A percentile compares a stretch with the other conserved stretches of the same genome.
These are phyloP conservation scores for Chloroceryle inda DNA, from an alignment of 2,797 vertebrate genomes.

Conservation along the genomic window DNA sequence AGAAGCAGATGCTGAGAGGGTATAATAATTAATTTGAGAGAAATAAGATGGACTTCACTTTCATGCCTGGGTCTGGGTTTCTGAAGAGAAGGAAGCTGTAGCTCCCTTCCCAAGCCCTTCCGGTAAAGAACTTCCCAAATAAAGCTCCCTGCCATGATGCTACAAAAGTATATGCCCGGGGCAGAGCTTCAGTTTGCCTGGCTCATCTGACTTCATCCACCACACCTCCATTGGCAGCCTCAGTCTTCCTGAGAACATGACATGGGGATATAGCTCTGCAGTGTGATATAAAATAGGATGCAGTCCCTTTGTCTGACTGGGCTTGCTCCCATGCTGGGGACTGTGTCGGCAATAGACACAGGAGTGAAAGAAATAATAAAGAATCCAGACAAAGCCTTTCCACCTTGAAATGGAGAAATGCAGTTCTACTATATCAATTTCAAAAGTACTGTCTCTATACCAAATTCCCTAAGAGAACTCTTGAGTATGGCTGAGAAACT, in stretches of 20 bases:
- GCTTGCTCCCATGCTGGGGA: neutral
- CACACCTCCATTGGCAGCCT: neutral
- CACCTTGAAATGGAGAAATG: neutral
- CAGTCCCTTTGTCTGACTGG: neutral
- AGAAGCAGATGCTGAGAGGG: neutral
- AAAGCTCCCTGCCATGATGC: neutral
- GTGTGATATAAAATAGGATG: neutral
- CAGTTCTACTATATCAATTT: neutral
- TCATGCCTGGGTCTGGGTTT: neutral
- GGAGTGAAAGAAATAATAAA: neutral
- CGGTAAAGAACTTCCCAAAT: neutral
- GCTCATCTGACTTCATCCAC: neutral
- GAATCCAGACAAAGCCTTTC: neutral
- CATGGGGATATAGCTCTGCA: neutral
- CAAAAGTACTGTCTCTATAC: neutral
- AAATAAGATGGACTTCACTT: neutral
- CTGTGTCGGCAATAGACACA: neutral
- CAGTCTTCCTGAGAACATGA: neutral
- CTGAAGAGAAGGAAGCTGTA: neutral
- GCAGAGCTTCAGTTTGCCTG: neutral
- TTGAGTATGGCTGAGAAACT: neutral
- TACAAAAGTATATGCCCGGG: fast-evolving
- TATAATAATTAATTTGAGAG: neutral
- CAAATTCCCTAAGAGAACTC: neutral
- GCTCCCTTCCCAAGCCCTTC: neutral